These are phyloP conservation scores for Eubucco bourcierii DNA, from an alignment of 2,113 vertebrate genomes.

Conservation along the genomic window DNA sequence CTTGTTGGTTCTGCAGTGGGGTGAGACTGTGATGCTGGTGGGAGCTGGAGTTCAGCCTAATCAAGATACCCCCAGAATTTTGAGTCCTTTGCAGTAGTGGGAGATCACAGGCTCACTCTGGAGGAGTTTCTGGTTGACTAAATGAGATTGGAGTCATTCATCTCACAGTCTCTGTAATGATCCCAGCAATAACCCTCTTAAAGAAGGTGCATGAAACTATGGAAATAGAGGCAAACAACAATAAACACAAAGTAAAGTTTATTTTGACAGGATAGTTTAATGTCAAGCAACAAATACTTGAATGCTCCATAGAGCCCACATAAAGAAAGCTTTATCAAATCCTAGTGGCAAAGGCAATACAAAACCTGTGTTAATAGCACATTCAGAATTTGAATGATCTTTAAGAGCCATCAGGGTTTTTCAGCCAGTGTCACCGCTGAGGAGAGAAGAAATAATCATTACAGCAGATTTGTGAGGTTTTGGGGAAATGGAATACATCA, in stretches of 20 bases:
- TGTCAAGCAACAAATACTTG: rapidly evolving
- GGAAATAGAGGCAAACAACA: not conserved
- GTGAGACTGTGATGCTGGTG: rapidly evolving
- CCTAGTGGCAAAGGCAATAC: not conserved
- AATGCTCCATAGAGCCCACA: not conserved
- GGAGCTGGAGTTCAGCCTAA: too few relatives aligned
- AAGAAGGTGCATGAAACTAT: not conserved
- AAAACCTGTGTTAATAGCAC: not conserved
- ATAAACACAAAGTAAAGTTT: not conserved
- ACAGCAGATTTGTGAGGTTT: not conserved
- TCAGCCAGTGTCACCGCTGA: rapidly evolving
- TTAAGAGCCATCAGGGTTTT: not conserved
- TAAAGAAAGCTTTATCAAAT: not conserved
- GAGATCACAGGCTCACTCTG: not conserved
- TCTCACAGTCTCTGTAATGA: rapidly evolving
- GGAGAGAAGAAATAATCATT: not conserved
- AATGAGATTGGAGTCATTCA: not conserved
- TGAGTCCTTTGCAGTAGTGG: not conserved
- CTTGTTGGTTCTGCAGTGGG: not conserved
- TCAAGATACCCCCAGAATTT: rapidly evolving
- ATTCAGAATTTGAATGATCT: not conserved
- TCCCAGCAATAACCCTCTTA: not conserved
- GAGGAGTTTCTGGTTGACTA: not conserved
- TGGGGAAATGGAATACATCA: rapidly evolving
- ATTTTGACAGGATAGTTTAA: not conserved